Percentiles rank a stretch among this genome's conserved stretches.
Conservation (phyloP, 92 coral and sea anemone species). For the Porites rus region DNA sequence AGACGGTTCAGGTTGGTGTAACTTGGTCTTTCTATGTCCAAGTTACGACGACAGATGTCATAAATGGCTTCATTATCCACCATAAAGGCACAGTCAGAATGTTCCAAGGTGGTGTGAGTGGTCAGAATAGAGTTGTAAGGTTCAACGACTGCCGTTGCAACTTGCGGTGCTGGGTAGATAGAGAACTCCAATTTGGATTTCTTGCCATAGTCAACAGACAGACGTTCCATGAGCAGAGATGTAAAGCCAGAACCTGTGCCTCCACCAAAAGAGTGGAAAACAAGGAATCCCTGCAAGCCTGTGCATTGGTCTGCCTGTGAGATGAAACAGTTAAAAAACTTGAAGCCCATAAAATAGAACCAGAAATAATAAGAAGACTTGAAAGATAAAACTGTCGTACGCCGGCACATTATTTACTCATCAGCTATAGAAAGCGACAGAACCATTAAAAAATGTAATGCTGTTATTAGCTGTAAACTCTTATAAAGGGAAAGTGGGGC, state of each 20-base stretch:
- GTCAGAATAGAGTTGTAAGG: conserved; percentile 94
- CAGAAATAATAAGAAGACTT: too few relatives aligned
- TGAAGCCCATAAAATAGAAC: too few relatives aligned
- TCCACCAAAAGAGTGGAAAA: conserved; percentile 96
- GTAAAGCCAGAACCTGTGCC: conserved; percentile 98
- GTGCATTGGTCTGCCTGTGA: conserved; percentile 93
- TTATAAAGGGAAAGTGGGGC: too few relatives aligned
- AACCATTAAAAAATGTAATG: too few relatives aligned
- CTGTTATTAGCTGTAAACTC: too few relatives aligned
- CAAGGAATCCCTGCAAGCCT: conserved; percentile 93
- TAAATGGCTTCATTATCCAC: conserved; percentile 97
- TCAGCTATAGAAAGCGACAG: too few relatives aligned
- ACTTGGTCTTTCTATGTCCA: conserved; percentile 91
- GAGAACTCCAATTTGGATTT: conserved; percentile 93
- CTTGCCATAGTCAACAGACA: conserved; percentile 96
- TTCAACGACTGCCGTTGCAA: conserved; percentile 90
- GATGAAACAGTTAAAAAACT: background rate
- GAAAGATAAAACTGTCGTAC: too few relatives aligned
- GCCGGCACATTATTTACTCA: too few relatives aligned
- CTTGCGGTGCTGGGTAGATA: conserved; percentile 94
- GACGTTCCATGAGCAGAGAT: conserved; percentile 94
- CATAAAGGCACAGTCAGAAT: conserved; percentile 98
- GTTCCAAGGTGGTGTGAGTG: conserved; percentile 95
- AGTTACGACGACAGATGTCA: conserved; percentile 91
- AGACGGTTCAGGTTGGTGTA: conserved; percentile 97